A percentile compares a stretch with the other conserved stretches of the same genome.
Conservation (phyloP, 2,113 vertebrate genomes). For the Cyanistes caeruleus region DNA sequence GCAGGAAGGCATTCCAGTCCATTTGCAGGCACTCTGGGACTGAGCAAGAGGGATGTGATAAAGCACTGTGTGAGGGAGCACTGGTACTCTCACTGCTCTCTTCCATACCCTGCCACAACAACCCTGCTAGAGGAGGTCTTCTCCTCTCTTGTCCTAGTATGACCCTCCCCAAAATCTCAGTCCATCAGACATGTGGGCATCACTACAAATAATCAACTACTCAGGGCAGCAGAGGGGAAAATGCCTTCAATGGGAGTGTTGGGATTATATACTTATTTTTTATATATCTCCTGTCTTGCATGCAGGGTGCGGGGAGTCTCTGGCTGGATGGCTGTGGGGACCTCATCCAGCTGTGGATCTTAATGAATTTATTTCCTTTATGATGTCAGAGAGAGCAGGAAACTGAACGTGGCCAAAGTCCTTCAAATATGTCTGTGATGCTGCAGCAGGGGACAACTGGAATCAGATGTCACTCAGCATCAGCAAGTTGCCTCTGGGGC, state of each 20-base stretch:
- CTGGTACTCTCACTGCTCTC: neutral
- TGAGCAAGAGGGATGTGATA: neutral
- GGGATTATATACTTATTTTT: neutral
- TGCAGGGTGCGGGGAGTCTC: accelerated
- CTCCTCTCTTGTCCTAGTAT: neutral
- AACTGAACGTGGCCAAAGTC: neutral
- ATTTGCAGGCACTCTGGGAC: neutral
- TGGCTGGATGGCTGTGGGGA: neutral
- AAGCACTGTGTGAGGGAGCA: neutral
- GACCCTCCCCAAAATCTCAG: neutral
- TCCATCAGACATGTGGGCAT: neutral
- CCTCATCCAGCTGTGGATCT: neutral
- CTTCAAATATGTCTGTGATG: neutral
- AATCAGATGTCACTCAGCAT: neutral
- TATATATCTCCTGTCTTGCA: neutral
- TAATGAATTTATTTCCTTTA: neutral
- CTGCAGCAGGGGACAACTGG: neutral
- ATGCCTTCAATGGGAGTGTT: neutral
- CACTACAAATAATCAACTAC: neutral
- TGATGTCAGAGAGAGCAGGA: neutral
- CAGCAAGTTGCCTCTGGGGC: neutral
- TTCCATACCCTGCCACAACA: neutral
- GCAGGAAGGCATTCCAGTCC: neutral
- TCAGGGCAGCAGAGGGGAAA: neutral
- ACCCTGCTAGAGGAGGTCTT: neutral